Percentiles rank a stretch among this genome's conserved stretches.
These are phyloP conservation scores for Mus minutoides DNA, from an alignment of 2,797 vertebrate species.

Conservation along the genomic window DNA sequence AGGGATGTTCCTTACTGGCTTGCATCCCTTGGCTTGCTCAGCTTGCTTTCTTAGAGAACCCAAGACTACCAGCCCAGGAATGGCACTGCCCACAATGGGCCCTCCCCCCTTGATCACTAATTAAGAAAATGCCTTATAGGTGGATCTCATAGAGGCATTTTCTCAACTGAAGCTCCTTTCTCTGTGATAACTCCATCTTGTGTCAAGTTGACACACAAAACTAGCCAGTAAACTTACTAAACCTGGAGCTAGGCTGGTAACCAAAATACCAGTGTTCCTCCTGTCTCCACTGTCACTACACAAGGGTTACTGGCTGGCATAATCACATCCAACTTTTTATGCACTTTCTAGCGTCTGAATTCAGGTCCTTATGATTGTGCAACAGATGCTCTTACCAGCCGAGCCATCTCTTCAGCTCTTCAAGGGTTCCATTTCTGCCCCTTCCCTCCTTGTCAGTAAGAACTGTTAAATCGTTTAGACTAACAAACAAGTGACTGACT, in stretches of 20 bases:
- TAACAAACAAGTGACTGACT: constrained; percentile 17
- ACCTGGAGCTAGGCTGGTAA: not conserved
- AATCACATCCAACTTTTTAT: not conserved
- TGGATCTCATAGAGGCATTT: too few relatives aligned
- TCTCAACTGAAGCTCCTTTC: too few relatives aligned
- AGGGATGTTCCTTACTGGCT: too few relatives aligned
- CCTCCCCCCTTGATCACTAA: too few relatives aligned
- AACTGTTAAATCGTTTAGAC: constrained; percentile 41
- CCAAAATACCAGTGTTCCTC: not conserved
- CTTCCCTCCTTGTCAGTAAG: not conserved
- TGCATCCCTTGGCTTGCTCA: too few relatives aligned
- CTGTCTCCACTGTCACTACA: not conserved
- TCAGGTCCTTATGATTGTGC: not conserved
- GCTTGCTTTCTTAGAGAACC: too few relatives aligned
- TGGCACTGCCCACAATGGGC: too few relatives aligned
- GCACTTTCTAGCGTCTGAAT: not conserved
- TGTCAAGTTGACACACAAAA: too few relatives aligned
- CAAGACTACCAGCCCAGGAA: too few relatives aligned
- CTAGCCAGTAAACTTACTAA: not conserved
- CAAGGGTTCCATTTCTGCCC: not conserved
- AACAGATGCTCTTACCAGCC: not conserved
- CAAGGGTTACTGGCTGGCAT: not conserved
- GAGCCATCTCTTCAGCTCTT: not conserved
- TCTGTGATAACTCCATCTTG: too few relatives aligned
- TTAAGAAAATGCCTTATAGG: too few relatives aligned